Conservation (phyloP, 2,888 invertebrate genomes). For the Thymelicus lineola region DNA sequence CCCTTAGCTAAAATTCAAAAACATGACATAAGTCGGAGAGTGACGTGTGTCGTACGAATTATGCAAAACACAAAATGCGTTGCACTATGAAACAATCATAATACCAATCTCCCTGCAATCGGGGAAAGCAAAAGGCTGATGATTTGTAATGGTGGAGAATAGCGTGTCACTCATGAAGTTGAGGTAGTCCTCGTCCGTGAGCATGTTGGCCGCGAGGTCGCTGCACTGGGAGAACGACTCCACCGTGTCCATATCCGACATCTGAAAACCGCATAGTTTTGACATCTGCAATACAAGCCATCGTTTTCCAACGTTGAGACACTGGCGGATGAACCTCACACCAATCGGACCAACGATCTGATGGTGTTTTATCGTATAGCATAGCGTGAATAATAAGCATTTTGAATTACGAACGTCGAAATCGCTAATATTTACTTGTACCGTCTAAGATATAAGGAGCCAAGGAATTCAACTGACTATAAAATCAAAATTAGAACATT, state of each 20-base stretch:
- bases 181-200: constrained; percentile 94
- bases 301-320: constrained; percentile 29
- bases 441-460: too few relatives aligned
- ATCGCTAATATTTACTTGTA: not conserved
- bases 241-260: constrained; percentile 90
- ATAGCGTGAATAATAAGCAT: constrained; percentile 12
- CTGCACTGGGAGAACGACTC: constrained; percentile 89
- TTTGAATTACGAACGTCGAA: not conserved
- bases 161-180: constrained; percentile 95
- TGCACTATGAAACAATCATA: constrained; percentile 33
- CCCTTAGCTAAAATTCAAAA: constrained; percentile 88
- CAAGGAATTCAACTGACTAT: not conserved
- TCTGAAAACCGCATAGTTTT: constrained; percentile 70
- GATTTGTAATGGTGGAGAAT: constrained; percentile 93
- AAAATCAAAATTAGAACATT: not conserved
- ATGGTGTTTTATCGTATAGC: not conserved
- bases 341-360: not conserved
- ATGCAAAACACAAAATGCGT: constrained; percentile 32
- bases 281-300: constrained; percentile 44
- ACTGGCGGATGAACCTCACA: not conserved
- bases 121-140: constrained; percentile 97
- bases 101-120: constrained; percentile 98
- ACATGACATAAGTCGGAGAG: constrained; percentile 20
- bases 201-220: constrained; percentile 89
- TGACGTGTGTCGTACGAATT: constrained; percentile 6